Base-by-base conservation (phyloP, 2,888 invertebrate species). In the Mycalesis mineus region DNA sequence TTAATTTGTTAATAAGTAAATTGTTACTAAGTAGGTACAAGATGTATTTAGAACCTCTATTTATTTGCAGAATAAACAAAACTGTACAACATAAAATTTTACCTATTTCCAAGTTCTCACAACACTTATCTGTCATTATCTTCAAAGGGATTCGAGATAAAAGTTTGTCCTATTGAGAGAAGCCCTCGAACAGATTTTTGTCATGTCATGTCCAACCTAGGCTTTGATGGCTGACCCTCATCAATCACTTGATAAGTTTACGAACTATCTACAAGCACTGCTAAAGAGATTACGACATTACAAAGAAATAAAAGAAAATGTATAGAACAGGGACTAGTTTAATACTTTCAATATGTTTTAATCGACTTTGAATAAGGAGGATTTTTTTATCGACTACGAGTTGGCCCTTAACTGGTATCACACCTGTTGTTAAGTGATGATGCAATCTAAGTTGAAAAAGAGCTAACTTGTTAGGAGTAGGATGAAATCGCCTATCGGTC, bases 81-180 rank as follows among this genome's bases (percentile, higher is more conserved):
- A 33, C 11, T 15, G 11, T 9, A 11, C n/a, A n/a, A n/a, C n/a
- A n/a, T n/a, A n/a, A n/a, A 6, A 15, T 33, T 14, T 9, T 33
- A 31, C 47, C 37, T 22, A 29, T 49, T 40, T 49, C 7, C 14
- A 40, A 50, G 40, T 40, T 22, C 22, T 22, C 22, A 22, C 22
- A 22, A 50, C 14, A 29, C 39, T 7, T 31, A 51, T 53, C 49
- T 39, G 13, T 14, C 28, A 50, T 60, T 60, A 60, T 60, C 50
- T 57, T 53, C 60, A 60, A 60, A 60, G 60, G 36, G 45, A 45
- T 39, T 8, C 39, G 40, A 54, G 50, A 60, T 57, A 57, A 57
- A 57, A 55, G 50, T 54, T 44, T 39, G 11, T 57, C 48, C 52
- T 31, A 48, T 59, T 59, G 42, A 49, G 31, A 44, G 36, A 42